phyloP scores from a whole-genome alignment of 2,113 vertebrate species.

The Ovis canadensis region DNA sequence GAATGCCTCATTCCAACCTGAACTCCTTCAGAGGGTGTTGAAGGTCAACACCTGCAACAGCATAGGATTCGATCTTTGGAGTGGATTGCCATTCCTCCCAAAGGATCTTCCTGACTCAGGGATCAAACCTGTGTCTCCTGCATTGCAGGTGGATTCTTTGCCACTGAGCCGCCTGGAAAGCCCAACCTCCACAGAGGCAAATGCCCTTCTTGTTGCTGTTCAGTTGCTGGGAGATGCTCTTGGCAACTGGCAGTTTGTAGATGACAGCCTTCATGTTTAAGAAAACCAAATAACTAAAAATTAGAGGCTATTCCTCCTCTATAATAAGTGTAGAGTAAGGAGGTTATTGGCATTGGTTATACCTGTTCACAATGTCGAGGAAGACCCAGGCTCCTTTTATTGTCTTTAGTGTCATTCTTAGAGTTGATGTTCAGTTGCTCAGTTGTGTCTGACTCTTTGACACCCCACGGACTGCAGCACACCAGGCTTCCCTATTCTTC shows the following conservation, averaged over 20 bases:
- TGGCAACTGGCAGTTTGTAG: background rate
- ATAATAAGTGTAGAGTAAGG: background rate
- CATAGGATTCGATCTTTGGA: background rate
- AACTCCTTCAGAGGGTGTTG: background rate
- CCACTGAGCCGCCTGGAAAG: background rate
- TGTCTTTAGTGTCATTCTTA: background rate
- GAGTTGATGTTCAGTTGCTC: background rate
- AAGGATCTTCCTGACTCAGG: background rate
- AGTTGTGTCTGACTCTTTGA: background rate
- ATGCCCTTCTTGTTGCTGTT: background rate
- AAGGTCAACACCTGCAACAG: background rate
- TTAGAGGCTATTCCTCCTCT: background rate
- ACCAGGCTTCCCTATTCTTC: background rate
- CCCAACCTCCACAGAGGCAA: background rate
- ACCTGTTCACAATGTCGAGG: background rate
- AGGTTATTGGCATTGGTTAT: background rate
- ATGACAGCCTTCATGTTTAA: background rate
- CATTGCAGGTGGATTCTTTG: background rate
- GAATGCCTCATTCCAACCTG: background rate
- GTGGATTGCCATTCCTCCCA: background rate
- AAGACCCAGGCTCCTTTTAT: background rate
- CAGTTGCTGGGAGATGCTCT: background rate
- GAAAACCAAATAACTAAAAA: background rate
- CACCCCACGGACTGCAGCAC: background rate
- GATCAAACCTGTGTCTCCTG: background rate